Evolutionary conservation across 2,888 invertebrate genomes (phyloP), one percentile per base, ranked within the genome.

Genomic region (Aporophyla nigra): DNA sequence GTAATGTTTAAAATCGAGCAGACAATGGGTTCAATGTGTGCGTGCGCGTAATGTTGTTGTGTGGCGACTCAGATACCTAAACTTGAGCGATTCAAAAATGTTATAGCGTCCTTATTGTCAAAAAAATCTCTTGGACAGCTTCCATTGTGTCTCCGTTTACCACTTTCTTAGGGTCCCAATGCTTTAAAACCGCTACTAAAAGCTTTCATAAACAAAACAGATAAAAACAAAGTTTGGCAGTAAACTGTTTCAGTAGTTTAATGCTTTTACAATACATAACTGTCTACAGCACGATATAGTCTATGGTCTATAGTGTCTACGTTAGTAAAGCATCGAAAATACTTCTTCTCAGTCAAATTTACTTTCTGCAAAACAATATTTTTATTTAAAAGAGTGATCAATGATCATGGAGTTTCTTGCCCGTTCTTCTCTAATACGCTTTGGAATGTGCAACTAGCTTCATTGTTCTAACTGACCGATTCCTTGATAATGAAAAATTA

Each of bases 141-240:
- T n/a, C n/a, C n/a, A n/a, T n/a, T n/a, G n/a, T n/a, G n/a, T n/a
- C n/a, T n/a, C n/a, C n/a, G n/a, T n/a, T n/a, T n/a, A n/a, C n/a
- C n/a, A n/a, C n/a, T n/a, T n/a, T n/a, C n/a, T n/a, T n/a, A n/a
- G 49, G n/a, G 5, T 24, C 12, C 14, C 24, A 14, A 56, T 10
- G 14, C 24, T 58, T 67, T 51, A 71, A 46, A 24, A 59, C 21
- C 53, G 21, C 59, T 59, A 46, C 54, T 33, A 40, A 19, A 72
- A 62, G 27, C 53, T 71, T 46, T 61, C 27, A 19, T 62, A 46
- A n/a, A 53, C 5, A 59, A 70, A 71, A 51, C 43, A 58, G 46
- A 71, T 53, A 72, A 63, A 51, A 49, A 59, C 49, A 49, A 63
- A 74, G 40, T 63, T 74, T 63, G 16, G 7, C 46, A 74, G 33